Percentiles rank a stretch among this genome's conserved stretches.
Evolutionary conservation across 2,888 invertebrate species (phyloP).

Genomic region (Cephonodes hylas): DNA sequence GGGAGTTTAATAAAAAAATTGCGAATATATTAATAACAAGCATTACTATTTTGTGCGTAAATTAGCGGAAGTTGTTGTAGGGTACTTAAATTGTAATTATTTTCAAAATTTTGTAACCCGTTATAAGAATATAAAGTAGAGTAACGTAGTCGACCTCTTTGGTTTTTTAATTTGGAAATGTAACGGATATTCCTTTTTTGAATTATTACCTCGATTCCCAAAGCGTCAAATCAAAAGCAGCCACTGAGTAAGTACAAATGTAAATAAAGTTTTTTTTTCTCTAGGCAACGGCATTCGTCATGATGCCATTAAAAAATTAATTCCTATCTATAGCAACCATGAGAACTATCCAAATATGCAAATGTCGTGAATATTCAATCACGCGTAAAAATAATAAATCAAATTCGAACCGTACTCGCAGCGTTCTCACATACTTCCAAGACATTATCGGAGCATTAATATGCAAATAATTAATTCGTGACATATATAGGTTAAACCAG

Average conservation of each 20-base stretch:
- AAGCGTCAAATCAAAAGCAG: background rate
- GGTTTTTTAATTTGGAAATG: background rate
- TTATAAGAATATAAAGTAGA: background rate
- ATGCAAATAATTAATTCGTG: slow-evolving; percentile 70
- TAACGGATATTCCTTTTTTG: background rate
- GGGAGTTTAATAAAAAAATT: background rate
- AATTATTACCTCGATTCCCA: background rate
- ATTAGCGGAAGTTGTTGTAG: background rate
- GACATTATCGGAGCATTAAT: slow-evolving; percentile 50
- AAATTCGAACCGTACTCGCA: slow-evolving; percentile 19
- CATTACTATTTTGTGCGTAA: background rate
- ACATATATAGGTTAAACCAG: slow-evolving; percentile 61
- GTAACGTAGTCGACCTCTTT: no score
- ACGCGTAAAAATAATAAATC: slow-evolving; percentile 59
- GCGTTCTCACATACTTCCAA: slow-evolving; percentile 63
- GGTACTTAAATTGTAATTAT: background rate
- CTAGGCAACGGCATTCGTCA: slow-evolving; percentile 18
- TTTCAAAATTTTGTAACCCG: background rate
- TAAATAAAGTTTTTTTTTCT: background rate
- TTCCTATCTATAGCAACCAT: slow-evolving; percentile 10
- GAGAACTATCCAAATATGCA: slow-evolving; percentile 3
- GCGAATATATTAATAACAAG: background rate
- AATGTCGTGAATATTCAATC: slow-evolving; percentile 39
- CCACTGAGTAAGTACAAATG: background rate
- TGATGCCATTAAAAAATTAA: slow-evolving; percentile 29